phyloP scores from a whole-genome alignment of 2,888 invertebrate genomes.

The Nomada fucata region DNA sequence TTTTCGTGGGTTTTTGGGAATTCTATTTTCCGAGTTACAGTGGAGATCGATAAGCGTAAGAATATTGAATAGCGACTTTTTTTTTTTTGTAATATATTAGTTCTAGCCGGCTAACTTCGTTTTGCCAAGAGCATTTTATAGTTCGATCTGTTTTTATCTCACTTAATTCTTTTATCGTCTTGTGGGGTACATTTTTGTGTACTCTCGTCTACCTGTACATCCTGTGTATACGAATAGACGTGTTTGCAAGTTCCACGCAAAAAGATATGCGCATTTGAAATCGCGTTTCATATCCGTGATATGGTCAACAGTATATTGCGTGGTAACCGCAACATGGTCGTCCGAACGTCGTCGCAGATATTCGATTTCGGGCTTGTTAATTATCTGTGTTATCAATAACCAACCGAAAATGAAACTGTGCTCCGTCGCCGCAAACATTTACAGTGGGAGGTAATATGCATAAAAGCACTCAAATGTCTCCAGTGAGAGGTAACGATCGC shows the following conservation, averaged over 20 bases:
- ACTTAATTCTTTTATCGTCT: too few species aligned
- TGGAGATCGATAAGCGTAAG: conserved; percentile 9
- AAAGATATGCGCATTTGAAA: background rate
- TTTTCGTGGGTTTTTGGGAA: background rate
- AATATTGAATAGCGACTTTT: background rate
- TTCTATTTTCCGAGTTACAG: background rate
- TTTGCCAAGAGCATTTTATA: too few species aligned
- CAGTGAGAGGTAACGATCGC: background rate
- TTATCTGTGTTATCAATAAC: conserved; percentile 6
- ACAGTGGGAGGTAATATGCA: background rate
- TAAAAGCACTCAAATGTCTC: background rate
- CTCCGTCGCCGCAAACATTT: background rate
- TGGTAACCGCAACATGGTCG: background rate
- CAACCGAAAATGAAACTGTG: conserved; percentile 6
- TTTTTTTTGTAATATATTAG: background rate
- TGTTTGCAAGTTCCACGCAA: background rate
- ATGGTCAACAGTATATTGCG: background rate
- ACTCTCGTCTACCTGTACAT: too few species aligned
- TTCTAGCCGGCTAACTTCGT: background rate
- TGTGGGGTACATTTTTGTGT: too few species aligned
- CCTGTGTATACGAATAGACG: too few species aligned
- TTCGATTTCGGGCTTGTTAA: conserved; percentile 12
- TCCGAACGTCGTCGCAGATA: conserved; percentile 1
- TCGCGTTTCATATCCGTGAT: background rate
- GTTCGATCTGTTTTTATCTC: too few species aligned